Evolutionary conservation across 1,140 invertebrate genomes (phyloP).

Genomic region (Trichogramma pretiosum): DNA sequence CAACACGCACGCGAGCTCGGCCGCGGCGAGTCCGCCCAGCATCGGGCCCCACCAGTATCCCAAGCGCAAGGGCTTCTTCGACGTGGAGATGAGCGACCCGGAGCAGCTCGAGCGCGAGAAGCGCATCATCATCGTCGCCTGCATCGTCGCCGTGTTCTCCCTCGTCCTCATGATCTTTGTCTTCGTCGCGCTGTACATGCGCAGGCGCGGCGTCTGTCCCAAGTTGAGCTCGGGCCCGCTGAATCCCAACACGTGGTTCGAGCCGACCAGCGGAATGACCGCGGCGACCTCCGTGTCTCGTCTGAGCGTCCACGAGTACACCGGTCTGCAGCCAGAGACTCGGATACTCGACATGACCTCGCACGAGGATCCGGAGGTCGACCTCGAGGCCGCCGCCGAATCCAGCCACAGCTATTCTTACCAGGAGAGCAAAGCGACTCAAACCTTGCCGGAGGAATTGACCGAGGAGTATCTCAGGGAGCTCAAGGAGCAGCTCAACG

Average conservation of each 20-base stretch:
- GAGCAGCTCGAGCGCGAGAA: conserved; percentile 41
- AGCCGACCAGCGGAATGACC: conserved; percentile 36
- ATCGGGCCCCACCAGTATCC: conserved; percentile 40
- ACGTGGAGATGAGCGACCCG: conserved; percentile 39
- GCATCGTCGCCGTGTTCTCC: conserved; percentile 43
- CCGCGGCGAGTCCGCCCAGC: conserved; percentile 37
- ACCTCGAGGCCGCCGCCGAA: conserved; percentile 31
- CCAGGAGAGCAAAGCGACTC: conserved; percentile 58
- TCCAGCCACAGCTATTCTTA: conserved; percentile 39
- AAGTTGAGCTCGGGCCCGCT: conserved; percentile 36
- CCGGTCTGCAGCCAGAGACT: conserved; percentile 47
- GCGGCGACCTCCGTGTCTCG: conserved; percentile 52
- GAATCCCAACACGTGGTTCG: conserved; percentile 35
- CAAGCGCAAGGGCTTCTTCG: conserved; percentile 35
- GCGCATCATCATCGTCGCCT: conserved; percentile 42
- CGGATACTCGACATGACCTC: conserved; percentile 33
- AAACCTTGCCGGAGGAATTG: conserved; percentile 64
- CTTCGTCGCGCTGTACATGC: conserved; percentile 47
- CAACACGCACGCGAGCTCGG: conserved; percentile 29
- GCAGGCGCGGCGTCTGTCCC: conserved; percentile 47
- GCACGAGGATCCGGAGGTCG: conserved; percentile 24
- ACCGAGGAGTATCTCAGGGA: conserved; percentile 63
- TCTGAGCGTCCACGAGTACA: conserved; percentile 56
- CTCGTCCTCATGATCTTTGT: conserved; percentile 45
- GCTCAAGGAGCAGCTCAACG: conserved; percentile 58